Evolutionary conservation across 2,888 invertebrate genomes (phyloP).

Genomic region (Acanthosepion pharaonis): DNA sequence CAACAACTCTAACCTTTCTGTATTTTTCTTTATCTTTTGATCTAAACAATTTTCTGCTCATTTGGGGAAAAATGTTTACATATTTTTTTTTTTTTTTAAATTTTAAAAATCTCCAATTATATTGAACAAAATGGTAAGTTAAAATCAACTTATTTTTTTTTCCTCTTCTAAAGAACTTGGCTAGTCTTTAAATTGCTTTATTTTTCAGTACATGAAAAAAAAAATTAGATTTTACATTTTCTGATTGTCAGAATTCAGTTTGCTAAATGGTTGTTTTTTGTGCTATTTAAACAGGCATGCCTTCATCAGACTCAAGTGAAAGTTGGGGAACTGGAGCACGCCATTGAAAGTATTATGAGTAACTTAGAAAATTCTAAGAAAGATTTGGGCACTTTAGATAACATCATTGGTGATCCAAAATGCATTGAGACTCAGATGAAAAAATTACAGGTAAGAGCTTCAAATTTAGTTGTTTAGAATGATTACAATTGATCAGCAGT

Average conservation of each 20-base stretch:
- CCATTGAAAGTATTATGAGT: constrained; percentile 71
- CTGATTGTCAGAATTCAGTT: not conserved
- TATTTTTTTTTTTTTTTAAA: too few relatives aligned
- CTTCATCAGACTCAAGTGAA: constrained; percentile 71
- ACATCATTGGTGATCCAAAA: constrained; percentile 72
- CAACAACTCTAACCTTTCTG: too few relatives aligned
- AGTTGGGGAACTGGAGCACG: constrained; percentile 72
- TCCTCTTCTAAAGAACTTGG: too few relatives aligned
- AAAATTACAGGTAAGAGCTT: constrained; percentile 70
- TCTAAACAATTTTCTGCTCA: too few relatives aligned
- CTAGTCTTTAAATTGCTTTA: too few relatives aligned
- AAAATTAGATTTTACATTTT: not conserved
- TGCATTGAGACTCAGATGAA: constrained; percentile 73
- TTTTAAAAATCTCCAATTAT: too few relatives aligned
- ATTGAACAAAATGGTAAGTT: too few relatives aligned
- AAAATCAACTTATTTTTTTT: too few relatives aligned
- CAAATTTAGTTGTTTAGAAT: not conserved
- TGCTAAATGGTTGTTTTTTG: not conserved
- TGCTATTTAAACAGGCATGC: constrained; percentile 60
- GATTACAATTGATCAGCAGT: not conserved
- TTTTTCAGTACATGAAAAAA: too few relatives aligned
- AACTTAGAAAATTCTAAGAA: constrained; percentile 67
- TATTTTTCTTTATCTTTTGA: too few relatives aligned
- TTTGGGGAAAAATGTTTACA: too few relatives aligned
- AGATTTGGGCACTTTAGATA: constrained; percentile 67